phyloP scores from a whole-genome alignment of 1,140 invertebrate species.

The Goniozus legneri region DNA sequence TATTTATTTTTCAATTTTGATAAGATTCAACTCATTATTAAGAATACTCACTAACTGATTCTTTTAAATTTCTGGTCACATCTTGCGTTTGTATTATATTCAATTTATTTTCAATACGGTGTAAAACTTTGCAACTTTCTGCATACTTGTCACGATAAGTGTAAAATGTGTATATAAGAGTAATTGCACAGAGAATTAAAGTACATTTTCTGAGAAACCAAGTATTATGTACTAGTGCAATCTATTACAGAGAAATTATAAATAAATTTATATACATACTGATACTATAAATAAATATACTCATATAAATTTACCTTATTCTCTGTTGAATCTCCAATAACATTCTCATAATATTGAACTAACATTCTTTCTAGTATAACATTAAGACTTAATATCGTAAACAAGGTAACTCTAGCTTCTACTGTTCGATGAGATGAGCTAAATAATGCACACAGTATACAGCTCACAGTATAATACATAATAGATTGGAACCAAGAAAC shows the following conservation, averaged over 20 bases:
- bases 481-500: slow-evolving; percentile 60
- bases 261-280: neutral
- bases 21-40: slow-evolving; percentile 6
- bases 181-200: slow-evolving; percentile 29
- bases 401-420: slow-evolving; percentile 54
- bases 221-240: slow-evolving; percentile 25
- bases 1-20: slow-evolving; percentile 2
- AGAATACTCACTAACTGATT: slow-evolving; percentile 23
- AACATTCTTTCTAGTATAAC: slow-evolving; percentile 41
- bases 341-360: slow-evolving; percentile 36
- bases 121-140: slow-evolving; percentile 34
- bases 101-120: slow-evolving; percentile 37
- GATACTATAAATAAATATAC: neutral
- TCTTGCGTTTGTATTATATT: slow-evolving; percentile 24
- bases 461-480: slow-evolving; percentile 55
- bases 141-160: slow-evolving; percentile 33
- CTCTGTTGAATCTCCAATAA: slow-evolving; percentile 16
- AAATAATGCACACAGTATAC: slow-evolving; percentile 55
- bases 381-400: slow-evolving; percentile 53
- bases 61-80: slow-evolving; percentile 8
- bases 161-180: slow-evolving; percentile 35
- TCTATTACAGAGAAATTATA: slow-evolving; percentile 16
- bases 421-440: slow-evolving; percentile 55
- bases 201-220: slow-evolving; percentile 38
- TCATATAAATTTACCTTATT: slow-evolving; percentile 27